Percentiles rank a stretch among this genome's conserved stretches.
These are phyloP conservation scores for Drosophila truncata DNA, from an alignment of 1,140 invertebrate genomes.

Conservation along the genomic window DNA sequence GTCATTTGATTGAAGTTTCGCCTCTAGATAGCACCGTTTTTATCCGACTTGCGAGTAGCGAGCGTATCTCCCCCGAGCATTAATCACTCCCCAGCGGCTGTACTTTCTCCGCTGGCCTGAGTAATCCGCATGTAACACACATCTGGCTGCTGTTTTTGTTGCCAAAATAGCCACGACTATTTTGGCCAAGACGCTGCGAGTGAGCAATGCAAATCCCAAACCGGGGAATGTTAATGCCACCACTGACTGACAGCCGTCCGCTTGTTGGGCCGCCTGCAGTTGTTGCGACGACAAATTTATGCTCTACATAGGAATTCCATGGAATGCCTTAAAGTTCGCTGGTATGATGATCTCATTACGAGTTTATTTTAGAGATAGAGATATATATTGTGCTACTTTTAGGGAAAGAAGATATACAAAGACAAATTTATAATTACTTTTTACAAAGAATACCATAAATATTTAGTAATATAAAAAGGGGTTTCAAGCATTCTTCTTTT, in stretches of 20 bases:
- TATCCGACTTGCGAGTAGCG: constrained; percentile 11
- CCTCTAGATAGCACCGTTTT: constrained; percentile 29
- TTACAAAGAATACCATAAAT: not conserved
- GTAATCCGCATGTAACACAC: constrained; percentile 31
- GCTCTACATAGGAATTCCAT: constrained; percentile 32
- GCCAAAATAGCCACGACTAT: constrained; percentile 55
- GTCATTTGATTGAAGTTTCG: constrained; percentile 52
- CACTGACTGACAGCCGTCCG: constrained; percentile 63
- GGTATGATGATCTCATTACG: constrained; percentile 21
- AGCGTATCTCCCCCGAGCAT: constrained; percentile 38
- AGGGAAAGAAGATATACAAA: not conserved
- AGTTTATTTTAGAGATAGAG: not conserved
- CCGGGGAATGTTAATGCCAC: constrained; percentile 53
- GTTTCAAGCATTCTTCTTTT: not conserved
- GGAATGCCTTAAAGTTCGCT: constrained; percentile 18
- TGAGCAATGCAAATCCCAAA: constrained; percentile 39
- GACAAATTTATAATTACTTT: not conserved
- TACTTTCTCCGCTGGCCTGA: constrained; percentile 48
- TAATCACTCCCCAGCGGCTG: constrained; percentile 43
- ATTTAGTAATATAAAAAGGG: not conserved
- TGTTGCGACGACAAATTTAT: constrained; percentile 60
- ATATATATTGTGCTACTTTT: not conserved
- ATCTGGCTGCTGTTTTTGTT: constrained; percentile 20
- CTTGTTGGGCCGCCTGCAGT: constrained; percentile 28
- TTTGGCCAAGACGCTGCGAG: constrained; percentile 22